These are phyloP conservation scores for Eupithecia insigniata DNA, from an alignment of 2,888 invertebrate genomes.

Conservation along the genomic window DNA sequence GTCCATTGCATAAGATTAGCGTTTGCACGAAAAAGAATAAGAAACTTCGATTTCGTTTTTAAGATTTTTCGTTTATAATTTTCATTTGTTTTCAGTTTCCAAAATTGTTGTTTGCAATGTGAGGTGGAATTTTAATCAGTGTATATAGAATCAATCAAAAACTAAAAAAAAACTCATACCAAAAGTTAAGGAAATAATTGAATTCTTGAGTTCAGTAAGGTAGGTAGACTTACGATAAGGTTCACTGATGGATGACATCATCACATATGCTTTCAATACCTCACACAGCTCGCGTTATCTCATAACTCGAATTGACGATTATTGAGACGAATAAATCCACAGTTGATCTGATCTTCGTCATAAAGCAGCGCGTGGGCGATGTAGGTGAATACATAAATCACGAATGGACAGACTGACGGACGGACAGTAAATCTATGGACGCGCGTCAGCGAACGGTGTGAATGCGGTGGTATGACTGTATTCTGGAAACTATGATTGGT, in stretches of 20 bases:
- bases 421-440: conserved; percentile 68
- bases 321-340: conserved; percentile 41
- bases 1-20: too few relatives aligned
- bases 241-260: not conserved
- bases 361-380: conserved; percentile 46
- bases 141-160: too few relatives aligned
- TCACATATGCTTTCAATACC: not conserved
- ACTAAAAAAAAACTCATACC: too few relatives aligned
- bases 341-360: conserved; percentile 39
- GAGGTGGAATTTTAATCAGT: too few relatives aligned
- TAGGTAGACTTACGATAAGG: too few relatives aligned
- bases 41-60: too few relatives aligned
- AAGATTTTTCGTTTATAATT: too few relatives aligned
- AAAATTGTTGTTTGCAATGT: too few relatives aligned
- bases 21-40: too few relatives aligned
- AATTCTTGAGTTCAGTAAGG: not conserved
- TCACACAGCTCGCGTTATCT: conserved; percentile 19
- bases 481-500: conserved; percentile 21
- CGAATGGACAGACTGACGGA: conserved; percentile 44
- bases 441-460: conserved; percentile 56
- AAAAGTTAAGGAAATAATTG: not conserved
- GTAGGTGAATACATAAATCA: conserved; percentile 70
- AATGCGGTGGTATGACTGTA: conserved; percentile 41
- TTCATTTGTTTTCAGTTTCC: too few relatives aligned
- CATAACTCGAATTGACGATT: conserved; percentile 27